A percentile compares a stretch with the other conserved stretches of the same genome.
phyloP scores from a whole-genome alignment of 2,113 vertebrate genomes.

The Cyanoramphus novaezelandiae region DNA sequence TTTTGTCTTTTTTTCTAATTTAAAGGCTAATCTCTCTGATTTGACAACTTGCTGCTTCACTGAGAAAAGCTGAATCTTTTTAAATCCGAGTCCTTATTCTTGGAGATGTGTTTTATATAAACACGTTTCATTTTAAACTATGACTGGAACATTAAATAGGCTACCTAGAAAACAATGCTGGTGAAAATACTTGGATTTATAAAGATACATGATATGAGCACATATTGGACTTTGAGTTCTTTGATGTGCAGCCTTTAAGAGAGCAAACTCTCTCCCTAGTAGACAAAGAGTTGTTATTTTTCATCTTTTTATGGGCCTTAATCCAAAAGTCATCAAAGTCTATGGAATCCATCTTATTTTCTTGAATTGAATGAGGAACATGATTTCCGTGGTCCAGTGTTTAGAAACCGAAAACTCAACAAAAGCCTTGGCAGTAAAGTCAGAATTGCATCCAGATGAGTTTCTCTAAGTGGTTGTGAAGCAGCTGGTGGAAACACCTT shows the following conservation, averaged over 20 bases:
- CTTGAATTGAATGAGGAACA: neutral
- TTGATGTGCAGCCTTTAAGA: neutral
- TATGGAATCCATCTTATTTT: neutral
- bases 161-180: neutral
- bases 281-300: constrained; percentile 12
- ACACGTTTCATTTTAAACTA: neutral
- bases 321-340: neutral
- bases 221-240: neutral
- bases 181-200: neutral
- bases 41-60: neutral
- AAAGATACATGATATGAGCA: neutral
- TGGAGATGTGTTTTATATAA: neutral
- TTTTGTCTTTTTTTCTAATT: neutral
- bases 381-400: neutral
- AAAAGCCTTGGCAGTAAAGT: neutral
- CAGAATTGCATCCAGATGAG: constrained; percentile 47
- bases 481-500: constrained; percentile 23
- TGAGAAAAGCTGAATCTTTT: neutral
- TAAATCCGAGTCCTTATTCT: neutral
- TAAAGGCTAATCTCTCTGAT: neutral
- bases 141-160: neutral
- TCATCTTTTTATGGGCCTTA: neutral
- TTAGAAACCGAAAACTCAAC: neutral
- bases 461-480: neutral
- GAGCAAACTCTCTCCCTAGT: neutral